Conservation (phyloP, 2,888 invertebrate species). For the Diadegma fenestrale region DNA sequence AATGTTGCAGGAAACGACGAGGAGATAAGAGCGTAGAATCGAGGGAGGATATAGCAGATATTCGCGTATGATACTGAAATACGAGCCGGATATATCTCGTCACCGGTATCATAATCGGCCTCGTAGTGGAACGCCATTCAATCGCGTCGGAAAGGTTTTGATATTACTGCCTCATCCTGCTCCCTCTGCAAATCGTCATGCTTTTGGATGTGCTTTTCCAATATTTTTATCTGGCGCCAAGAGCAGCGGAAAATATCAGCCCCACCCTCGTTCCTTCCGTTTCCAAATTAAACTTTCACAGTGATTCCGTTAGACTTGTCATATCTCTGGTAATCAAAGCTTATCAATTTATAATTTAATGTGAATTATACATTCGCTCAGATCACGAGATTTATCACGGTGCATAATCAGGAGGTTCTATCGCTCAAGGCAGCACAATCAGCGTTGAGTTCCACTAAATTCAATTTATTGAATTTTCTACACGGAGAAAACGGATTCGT, state of each 20-base stretch:
- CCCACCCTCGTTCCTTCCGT: background rate
- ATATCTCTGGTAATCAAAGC: background rate
- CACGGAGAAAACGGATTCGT: no score
- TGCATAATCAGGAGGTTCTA: background rate
- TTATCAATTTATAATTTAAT: background rate
- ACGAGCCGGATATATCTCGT: conserved; percentile 47
- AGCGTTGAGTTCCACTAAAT: background rate
- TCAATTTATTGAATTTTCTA: background rate
- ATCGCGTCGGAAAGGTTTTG: conserved; percentile 36
- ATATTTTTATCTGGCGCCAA: conserved; percentile 34
- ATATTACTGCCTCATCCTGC: conserved; percentile 37
- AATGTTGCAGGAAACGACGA: conserved; percentile 20
- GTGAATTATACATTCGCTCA: background rate
- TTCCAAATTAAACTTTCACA: conserved; percentile 7
- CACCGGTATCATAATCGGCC: conserved; percentile 43
- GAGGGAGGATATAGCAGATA: conserved; percentile 11
- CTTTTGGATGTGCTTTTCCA: conserved; percentile 30
- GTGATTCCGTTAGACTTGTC: background rate
- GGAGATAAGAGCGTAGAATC: conserved; percentile 26
- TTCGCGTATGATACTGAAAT: conserved; percentile 31
- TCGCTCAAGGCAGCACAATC: background rate
- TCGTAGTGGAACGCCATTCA: conserved; percentile 25
- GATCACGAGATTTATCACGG: background rate
- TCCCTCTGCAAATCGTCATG: conserved; percentile 24
- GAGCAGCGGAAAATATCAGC: conserved; percentile 8